These are phyloP conservation scores for Spheniscus humboldti DNA, from an alignment of 2,797 vertebrate species.

Conservation along the genomic window DNA sequence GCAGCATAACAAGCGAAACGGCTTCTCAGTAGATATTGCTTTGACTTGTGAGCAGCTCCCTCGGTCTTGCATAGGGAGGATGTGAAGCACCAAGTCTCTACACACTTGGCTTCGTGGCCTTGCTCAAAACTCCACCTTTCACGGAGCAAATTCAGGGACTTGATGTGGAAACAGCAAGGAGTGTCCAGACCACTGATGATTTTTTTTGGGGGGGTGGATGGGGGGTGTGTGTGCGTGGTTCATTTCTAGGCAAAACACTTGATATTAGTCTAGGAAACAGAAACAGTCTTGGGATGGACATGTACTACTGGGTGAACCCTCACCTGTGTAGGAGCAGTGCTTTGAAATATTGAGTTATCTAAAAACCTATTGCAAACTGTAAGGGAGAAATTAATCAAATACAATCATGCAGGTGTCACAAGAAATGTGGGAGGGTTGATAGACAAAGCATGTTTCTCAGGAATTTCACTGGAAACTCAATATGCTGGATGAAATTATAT, in stretches of 20 bases:
- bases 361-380: background rate
- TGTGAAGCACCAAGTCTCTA: background rate
- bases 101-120: fast-evolving
- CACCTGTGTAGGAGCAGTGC: background rate
- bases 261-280: background rate
- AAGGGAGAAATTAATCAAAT: background rate
- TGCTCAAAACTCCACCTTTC: background rate
- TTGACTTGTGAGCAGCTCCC: background rate
- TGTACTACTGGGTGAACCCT: background rate
- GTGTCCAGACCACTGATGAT: background rate
- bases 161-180: background rate
- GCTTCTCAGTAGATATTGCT: background rate
- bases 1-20: background rate
- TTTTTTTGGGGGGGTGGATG: too few relatives aligned
- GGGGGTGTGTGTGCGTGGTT: too few relatives aligned
- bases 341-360: background rate
- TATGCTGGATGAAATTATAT: background rate
- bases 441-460: background rate
- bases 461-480: background rate
- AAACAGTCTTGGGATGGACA: background rate
- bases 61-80: background rate
- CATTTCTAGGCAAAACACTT: background rate
- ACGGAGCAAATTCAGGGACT: background rate
- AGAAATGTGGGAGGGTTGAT: fast-evolving
- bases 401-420: background rate